Base-by-base conservation (phyloP, 1,140 invertebrate species). In the Pachyrhynchus sulphureomaculatus region DNA sequence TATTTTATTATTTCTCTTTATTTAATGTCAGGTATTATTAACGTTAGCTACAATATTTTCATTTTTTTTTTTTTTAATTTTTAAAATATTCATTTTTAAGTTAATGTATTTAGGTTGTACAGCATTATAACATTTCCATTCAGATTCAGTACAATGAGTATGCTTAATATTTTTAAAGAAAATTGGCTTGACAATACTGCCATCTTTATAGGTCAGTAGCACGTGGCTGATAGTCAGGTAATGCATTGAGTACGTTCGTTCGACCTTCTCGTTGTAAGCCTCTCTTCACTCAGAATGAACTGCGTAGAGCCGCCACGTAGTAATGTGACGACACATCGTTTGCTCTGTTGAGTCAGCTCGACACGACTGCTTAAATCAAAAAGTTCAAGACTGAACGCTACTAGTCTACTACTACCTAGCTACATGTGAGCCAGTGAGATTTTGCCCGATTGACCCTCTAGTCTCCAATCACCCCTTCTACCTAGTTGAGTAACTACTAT, bases 151-250 rank as follows among this genome's bases (percentile, higher is more conserved):
- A 44, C 41, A 53, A 6, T 41, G 51, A 47, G 24, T 45, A 39
- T 45, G n/a, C n/a, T n/a, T n/a, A 48, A 51, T 20, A 17, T 51
- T 44, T 47, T 37, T 18, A 59, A 57, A 47, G 23, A 44, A 51
- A 67, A 70, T 68, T 68, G 73, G 71, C 71, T 74, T 62, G 69
- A 71, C 67, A 66, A 65, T 72, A 62, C 66, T 72, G 71, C 71
- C 72, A 75, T 73, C 68, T 75, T 72, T 76, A 76, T 78, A 73
- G 75, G 75, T 76, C 54, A 56, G 73, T 73, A 75, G 68, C 71
- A 68, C 75, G 70, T 74, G 74, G 74, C 63, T 69, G 71, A 70
- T 73, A 69, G 68, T 70, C 68, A 75, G 74, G 72, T 74, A 74
- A 74, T 62, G 68, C 64, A 64, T 68, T 71, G 70, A 72, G 69